Base-by-base conservation (phyloP, 1,140 invertebrate species). In the Panagrolaimus sp. region DNA sequence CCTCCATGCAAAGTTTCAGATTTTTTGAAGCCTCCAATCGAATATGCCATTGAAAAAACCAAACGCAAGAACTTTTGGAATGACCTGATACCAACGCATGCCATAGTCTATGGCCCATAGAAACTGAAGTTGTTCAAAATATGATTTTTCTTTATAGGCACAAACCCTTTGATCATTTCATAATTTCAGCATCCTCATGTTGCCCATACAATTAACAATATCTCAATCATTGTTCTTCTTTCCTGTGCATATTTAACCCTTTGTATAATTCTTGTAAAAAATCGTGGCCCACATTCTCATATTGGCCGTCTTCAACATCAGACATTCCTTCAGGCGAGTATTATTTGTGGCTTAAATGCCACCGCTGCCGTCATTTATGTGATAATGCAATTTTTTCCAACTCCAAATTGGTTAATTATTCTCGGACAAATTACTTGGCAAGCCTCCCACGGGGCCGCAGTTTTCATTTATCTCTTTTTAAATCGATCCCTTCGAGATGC, bases 301-400 rank as follows among this genome's bases (percentile, higher is more conserved):
- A 38, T 38, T 38, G 32, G 32, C 7, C 32, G 32, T 38, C 32
- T 38, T 7, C n/a, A 43, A 15, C 62, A 28, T 2, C n/a, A 73
- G 70, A 65, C 52, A 26, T 72, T 73, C 47, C 48, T 72, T 26
- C 71, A 73, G 66, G 71, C 66, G 7, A 58, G 52, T 10, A 26
- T 72, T 1, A 73, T 73, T 43, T 69, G 71, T 48, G 63, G 71
- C 9, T 28, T 73, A 9, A 73, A 72, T 66, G 45, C 63, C n/a
- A 66, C 55, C 4, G 63, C 71, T 43, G 63, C 71, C 8, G 32
- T 63, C 15, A 63, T 73, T 46, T 73, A 73, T 63, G 71, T 73
- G 8, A 43, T 69, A 17, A 73, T 73, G 71, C 71, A 73, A 21
- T 74, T 73, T 26, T 62, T 38, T 24, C 44, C 43, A 14, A 62